These are phyloP conservation scores for Austrolebias charrua DNA, from an alignment of 2,797 vertebrate genomes.

Conservation along the genomic window DNA sequence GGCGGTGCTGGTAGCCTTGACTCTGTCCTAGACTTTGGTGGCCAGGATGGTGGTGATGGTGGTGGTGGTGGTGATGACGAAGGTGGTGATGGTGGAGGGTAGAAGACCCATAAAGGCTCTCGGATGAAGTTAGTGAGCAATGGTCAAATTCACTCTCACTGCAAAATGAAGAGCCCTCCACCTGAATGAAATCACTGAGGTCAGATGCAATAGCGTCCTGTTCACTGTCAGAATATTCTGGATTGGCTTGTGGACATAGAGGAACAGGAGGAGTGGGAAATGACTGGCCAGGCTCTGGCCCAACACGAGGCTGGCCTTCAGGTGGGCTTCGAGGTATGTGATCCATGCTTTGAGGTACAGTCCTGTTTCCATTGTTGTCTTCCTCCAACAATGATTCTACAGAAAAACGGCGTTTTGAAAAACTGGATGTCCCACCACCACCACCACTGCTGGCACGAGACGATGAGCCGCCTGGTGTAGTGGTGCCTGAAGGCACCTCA, in stretches of 20 bases:
- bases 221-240: constrained; percentile 93
- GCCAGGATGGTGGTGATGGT: constrained; percentile 85
- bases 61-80: constrained; percentile 81
- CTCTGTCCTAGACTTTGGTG: constrained; percentile 89
- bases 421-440: constrained; percentile 68
- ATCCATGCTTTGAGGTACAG: constrained; percentile 49
- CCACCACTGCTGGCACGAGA: constrained; percentile 82
- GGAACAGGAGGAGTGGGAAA: constrained; percentile 56
- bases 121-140: constrained; percentile 95
- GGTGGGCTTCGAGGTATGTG: constrained; percentile 78
- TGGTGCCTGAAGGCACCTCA: constrained; percentile 84
- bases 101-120: constrained; percentile 87
- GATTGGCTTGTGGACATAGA: constrained; percentile 50
- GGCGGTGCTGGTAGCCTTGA: constrained; percentile 86
- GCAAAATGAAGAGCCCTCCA: constrained; percentile 96
- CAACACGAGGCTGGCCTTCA: constrained; percentile 82
- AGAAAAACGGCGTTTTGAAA: constrained; percentile 90
- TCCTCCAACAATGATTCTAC: constrained; percentile 95
- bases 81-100: constrained; percentile 81
- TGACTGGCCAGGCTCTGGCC: constrained; percentile 74
- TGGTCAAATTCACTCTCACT: constrained; percentile 99
- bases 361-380: constrained; percentile 75
- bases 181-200: constrained; percentile 93
- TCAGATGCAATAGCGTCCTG: constrained; percentile 92
- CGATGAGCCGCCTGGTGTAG: constrained; percentile 84